These are phyloP conservation scores for Babyrousa celebensis DNA, from an alignment of 2,797 vertebrate genomes.

Conservation along the genomic window DNA sequence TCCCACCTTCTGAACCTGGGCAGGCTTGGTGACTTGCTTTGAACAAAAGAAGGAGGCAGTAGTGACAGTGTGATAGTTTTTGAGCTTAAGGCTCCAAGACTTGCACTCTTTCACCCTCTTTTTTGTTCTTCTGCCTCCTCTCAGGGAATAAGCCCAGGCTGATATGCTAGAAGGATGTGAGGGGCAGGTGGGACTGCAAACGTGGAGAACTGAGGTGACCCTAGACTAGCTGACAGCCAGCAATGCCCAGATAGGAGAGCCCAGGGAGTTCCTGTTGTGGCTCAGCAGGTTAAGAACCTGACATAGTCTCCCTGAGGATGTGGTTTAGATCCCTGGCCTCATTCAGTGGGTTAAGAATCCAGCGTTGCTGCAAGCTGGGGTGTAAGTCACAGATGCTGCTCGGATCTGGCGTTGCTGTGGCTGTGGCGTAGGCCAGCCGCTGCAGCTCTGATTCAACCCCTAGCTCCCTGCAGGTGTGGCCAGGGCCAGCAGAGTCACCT, in stretches of 20 bases:
- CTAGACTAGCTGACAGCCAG: background rate
- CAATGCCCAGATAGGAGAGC: background rate
- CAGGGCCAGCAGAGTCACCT: background rate
- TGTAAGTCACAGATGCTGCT: no score
- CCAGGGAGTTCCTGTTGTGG: background rate
- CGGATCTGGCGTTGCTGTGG: no score
- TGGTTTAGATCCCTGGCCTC: no score
- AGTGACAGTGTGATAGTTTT: background rate
- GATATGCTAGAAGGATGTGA: background rate
- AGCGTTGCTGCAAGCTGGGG: no score
- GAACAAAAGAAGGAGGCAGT: background rate
- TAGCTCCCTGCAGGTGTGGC: no score
- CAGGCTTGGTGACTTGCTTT: background rate
- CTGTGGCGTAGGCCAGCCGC: no score
- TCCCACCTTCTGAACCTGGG: background rate
- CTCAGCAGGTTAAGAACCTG: no score
- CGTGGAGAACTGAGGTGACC: background rate
- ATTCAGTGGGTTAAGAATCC: no score
- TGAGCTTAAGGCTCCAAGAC: background rate
- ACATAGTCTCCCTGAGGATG: no score
- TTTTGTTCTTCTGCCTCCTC: background rate
- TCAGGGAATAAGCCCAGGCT: background rate
- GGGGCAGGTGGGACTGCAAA: background rate
- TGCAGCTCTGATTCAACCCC: no score
- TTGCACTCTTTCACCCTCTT: background rate